Percentiles rank a stretch among this genome's conserved stretches.
Evolutionary conservation across 2,797 vertebrate genomes (phyloP).

Genomic region (Danio aesculapii): DNA sequence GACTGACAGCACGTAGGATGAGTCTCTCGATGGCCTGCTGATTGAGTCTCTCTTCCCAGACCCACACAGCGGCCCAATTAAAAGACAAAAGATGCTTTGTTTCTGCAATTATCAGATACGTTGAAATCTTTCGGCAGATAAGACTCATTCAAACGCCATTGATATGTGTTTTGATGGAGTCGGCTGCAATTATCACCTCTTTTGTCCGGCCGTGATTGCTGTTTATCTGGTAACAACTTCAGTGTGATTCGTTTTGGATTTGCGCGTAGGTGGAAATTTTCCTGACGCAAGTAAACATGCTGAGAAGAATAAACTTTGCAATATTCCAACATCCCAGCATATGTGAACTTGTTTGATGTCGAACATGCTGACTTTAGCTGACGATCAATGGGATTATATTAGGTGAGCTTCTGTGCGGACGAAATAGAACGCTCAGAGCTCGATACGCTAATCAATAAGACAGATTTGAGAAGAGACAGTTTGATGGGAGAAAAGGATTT

Average conservation of each 20-base stretch:
- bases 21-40: constrained; percentile 13
- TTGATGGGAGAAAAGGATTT: not conserved
- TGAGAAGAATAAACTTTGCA: not conserved
- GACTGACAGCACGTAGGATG: constrained; percentile 16
- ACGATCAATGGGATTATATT: constrained; percentile 19
- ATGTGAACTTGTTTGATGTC: not conserved
- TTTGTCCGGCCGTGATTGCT: constrained; percentile 24
- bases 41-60: constrained; percentile 11
- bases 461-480: not conserved
- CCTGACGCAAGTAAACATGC: not conserved
- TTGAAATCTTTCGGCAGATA: constrained; percentile 43
- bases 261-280: constrained; percentile 8
- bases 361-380: not conserved
- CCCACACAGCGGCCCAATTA: constrained; percentile 21
- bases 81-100: constrained; percentile 37
- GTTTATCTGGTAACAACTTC: constrained; percentile 30
- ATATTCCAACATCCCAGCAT: not conserved
- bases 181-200: constrained; percentile 34
- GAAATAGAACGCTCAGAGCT: constrained; percentile 18
- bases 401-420: constrained; percentile 7
- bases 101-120: constrained; percentile 50
- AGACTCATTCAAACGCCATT: constrained; percentile 11
- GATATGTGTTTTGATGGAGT: constrained; percentile 28
- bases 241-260: not conserved
- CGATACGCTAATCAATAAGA: not conserved